Base-by-base conservation (phyloP, 1,140 invertebrate genomes). In the Tenebrio molitor region DNA sequence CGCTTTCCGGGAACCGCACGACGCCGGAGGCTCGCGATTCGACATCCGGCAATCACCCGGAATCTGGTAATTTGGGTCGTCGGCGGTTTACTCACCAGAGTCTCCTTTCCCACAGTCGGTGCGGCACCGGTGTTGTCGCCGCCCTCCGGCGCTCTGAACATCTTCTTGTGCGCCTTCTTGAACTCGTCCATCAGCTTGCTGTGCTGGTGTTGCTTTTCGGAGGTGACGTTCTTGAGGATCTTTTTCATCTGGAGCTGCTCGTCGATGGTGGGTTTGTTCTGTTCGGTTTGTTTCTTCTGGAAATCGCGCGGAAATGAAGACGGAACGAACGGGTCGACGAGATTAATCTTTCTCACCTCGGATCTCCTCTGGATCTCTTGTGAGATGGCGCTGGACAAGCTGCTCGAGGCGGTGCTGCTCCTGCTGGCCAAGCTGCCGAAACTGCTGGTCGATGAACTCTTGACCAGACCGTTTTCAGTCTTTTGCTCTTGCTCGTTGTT, bases 121-220 rank as follows among this genome's bases (percentile, higher is more conserved):
- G 21, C 15, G 19, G 8, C 29, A 15, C 17, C 53, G 16, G 29
- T 58, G 65, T 14, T 25, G 16, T 63, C n/a, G 63, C 63, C 46
- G 8, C 16, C 8, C 33, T 83, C 83, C 62, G 80, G 77, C 73
- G 84, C 84, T 65, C 90, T 88, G 83, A 95, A 95, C 93, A 95
- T 95, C 85, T 91, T 92, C 73, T 89, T 87, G 82, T 95, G 93
- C 0, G 92, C 93, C 79, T 90, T 89, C 80, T 93, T 94, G 80
- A 95, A 95, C 84, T 95, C 94, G 83, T 94, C 91, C 91, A 95
- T 95, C 46, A 95, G 82, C 78, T 93, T 89, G 70, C 88, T 87
- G 74, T 92, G 90, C 74, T 90, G 89, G 80, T 86, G 84, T 71
- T 88, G 87, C 77, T 90, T 87, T n/a, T 89, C 88, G 58, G 86